phyloP scores from a whole-genome alignment of 1,140 invertebrate species.

The Micrasema minimum region DNA sequence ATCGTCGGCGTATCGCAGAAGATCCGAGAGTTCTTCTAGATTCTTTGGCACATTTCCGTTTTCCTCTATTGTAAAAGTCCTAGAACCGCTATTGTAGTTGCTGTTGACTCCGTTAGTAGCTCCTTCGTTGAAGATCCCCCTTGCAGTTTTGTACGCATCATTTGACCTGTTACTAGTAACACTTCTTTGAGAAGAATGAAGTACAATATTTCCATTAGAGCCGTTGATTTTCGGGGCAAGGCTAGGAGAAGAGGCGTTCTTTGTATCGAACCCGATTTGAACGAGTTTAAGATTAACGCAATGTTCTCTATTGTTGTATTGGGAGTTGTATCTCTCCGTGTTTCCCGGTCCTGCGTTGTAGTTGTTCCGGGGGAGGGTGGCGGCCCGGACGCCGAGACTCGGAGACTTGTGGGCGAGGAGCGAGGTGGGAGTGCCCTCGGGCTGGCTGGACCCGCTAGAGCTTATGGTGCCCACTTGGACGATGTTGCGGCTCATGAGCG shows the following conservation, averaged over 20 bases:
- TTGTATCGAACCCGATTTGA: constrained; percentile 62
- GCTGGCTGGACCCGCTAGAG: constrained; percentile 62
- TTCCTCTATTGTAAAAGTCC: constrained; percentile 3
- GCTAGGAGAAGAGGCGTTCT: constrained; percentile 66
- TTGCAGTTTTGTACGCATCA: constrained; percentile 25
- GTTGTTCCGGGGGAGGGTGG: constrained; percentile 77
- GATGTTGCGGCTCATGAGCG: constrained; percentile 63
- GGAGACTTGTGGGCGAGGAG: constrained; percentile 61
- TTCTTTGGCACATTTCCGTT: constrained; percentile 66
- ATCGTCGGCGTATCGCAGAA: constrained; percentile 75
- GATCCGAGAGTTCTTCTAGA: constrained; percentile 78
- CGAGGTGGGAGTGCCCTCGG: constrained; percentile 58
- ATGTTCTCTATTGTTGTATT: constrained; percentile 66
- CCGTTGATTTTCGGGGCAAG: constrained; percentile 63
- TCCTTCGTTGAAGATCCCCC: constrained; percentile 39
- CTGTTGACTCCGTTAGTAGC: constrained; percentile 51
- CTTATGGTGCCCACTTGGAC: constrained; percentile 64
- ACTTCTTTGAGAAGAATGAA: constrained; percentile 46
- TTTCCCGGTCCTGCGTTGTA: constrained; percentile 66
- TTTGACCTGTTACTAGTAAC: constrained; percentile 40
- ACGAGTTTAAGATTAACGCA: constrained; percentile 66
- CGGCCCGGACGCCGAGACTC: constrained; percentile 70
- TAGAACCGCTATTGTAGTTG: constrained; percentile 55
- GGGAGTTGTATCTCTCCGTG: constrained; percentile 65
- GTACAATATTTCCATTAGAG: constrained; percentile 43